Evolutionary conservation across 2,888 invertebrate genomes (phyloP).

Genomic region (Monoplex corrugatus): DNA sequence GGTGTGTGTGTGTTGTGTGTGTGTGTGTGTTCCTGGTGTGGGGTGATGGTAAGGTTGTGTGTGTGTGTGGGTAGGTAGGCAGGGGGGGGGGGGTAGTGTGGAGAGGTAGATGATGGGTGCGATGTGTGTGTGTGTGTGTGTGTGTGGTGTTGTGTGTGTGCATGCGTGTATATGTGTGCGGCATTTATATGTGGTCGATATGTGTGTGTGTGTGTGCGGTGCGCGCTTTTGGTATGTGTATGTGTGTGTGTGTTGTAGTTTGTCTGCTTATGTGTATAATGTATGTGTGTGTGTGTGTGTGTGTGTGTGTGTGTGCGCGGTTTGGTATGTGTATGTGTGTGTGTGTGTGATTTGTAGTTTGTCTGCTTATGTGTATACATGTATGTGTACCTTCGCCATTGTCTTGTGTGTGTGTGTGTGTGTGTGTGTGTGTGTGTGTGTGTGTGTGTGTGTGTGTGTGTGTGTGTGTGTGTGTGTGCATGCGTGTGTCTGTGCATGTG

Average conservation of each 20-base stretch:
- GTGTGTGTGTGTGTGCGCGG: neutral
- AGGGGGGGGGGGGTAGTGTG: too few relatives aligned
- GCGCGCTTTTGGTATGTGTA: neutral
- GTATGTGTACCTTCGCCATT: too few relatives aligned
- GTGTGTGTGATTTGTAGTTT: neutral
- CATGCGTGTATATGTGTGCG: neutral
- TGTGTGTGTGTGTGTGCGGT: neutral
- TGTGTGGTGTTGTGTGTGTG: neutral
- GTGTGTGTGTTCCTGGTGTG: neutral
- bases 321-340: neutral
- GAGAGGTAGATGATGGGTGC: too few relatives aligned
- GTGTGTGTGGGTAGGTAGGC: neutral
- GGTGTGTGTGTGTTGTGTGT: neutral
- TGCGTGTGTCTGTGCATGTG: too few relatives aligned
- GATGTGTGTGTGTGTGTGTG: neutral
- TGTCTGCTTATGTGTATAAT: neutral
- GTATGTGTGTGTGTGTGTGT: slow-evolving; percentile 14
- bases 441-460: neutral
- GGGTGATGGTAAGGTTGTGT: neutral
- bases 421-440: neutral
- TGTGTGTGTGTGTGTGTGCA: too few relatives aligned
- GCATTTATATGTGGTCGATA: neutral
- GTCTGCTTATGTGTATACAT: neutral
- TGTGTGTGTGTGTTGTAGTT: neutral
- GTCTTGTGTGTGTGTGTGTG: slow-evolving; percentile 9